These are phyloP conservation scores for Cyclargus thomasi DNA, from an alignment of 1,140 invertebrate genomes.

Conservation along the genomic window DNA sequence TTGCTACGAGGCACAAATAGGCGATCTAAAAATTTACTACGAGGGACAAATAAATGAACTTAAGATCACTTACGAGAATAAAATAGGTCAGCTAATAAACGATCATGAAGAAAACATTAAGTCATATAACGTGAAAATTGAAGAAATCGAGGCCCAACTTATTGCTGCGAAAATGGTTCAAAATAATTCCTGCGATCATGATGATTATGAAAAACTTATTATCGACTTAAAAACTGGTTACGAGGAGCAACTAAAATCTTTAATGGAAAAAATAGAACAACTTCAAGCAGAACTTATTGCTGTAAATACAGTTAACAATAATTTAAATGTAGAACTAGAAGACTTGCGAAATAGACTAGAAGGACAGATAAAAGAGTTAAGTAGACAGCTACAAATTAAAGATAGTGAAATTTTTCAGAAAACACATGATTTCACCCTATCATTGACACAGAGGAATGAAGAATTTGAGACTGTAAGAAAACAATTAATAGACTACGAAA, in stretches of 20 bases:
- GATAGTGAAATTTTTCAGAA: constrained; percentile 65
- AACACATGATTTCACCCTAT: constrained; percentile 50
- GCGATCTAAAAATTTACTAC: constrained; percentile 43
- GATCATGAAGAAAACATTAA: not conserved
- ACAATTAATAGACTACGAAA: constrained; percentile 65
- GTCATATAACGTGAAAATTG: not conserved
- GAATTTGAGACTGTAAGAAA: constrained; percentile 65
- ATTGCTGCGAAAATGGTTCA: not conserved
- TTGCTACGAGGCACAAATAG: constrained; percentile 39
- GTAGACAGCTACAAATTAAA: constrained; percentile 51
- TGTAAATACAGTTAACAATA: constrained; percentile 43
- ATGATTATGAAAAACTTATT: constrained; percentile 62
- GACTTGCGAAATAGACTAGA: constrained; percentile 35
- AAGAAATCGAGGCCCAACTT: not conserved
- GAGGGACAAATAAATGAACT: constrained; percentile 32
- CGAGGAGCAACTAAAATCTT: constrained; percentile 36
- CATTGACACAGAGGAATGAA: constrained; percentile 54
- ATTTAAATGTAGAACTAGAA: constrained; percentile 37
- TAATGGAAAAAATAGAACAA: constrained; percentile 37
- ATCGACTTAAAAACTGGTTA: constrained; percentile 42
- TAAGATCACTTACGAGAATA: not conserved
- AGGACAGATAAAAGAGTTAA: constrained; percentile 42
- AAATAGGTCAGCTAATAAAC: not conserved
- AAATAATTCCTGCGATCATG: constrained; percentile 30
- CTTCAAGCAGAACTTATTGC: constrained; percentile 45